These are phyloP conservation scores for Pleuronectes platessa DNA, from an alignment of 2,113 vertebrate genomes.

Conservation along the genomic window DNA sequence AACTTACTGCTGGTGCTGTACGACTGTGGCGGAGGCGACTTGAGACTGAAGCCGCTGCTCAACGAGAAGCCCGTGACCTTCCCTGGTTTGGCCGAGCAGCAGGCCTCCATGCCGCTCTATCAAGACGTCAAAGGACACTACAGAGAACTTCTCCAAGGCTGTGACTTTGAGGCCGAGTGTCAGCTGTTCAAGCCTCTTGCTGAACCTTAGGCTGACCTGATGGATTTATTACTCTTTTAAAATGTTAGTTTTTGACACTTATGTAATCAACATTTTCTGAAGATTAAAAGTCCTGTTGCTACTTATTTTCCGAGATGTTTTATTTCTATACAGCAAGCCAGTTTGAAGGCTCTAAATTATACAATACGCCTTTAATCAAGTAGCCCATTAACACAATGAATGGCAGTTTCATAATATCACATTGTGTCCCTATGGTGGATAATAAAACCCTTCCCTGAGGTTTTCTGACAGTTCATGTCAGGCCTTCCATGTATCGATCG, in stretches of 20 bases:
- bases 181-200: constrained; percentile 62
- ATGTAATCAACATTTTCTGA: too few species aligned
- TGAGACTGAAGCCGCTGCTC: constrained; percentile 89
- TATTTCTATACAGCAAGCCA: too few species aligned
- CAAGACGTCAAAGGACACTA: constrained; percentile 85
- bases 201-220: background rate
- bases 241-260: too few species aligned
- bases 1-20: constrained; percentile 93
- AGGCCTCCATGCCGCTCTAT: constrained; percentile 80
- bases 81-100: constrained; percentile 76
- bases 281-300: too few species aligned
- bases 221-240: background rate
- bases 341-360: too few species aligned
- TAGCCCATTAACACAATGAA: too few species aligned
- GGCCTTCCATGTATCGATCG: too few species aligned
- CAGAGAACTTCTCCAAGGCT: constrained; percentile 84
- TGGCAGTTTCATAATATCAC: too few species aligned
- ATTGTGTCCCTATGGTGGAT: background rate
- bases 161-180: constrained; percentile 87
- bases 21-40: constrained; percentile 82
- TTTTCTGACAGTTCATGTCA: background rate
- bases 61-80: constrained; percentile 89
- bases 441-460: background rate
- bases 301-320: too few species aligned
- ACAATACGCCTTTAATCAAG: too few species aligned